Evolutionary conservation across 1,140 invertebrate species (phyloP).

Genomic region (Macrostomum lignano): DNA sequence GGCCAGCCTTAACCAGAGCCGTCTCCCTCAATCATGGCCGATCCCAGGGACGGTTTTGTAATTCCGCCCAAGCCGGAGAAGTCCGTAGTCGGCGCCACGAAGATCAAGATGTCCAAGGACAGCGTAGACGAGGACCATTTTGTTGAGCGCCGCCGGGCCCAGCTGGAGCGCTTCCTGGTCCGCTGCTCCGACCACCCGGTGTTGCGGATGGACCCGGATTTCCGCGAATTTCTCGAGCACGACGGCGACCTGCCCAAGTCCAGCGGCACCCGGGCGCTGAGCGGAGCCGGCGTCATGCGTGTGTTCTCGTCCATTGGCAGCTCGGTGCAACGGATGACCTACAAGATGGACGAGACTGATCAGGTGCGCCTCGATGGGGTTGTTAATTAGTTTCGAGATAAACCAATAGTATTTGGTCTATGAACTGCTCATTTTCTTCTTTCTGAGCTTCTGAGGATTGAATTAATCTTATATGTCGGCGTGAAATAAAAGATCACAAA

Average conservation of each 20-base stretch:
- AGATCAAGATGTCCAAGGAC: constrained; percentile 63
- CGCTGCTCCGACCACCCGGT: constrained; percentile 62
- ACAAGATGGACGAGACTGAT: constrained; percentile 95
- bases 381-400: constrained; percentile 5
- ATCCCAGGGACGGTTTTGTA: constrained; percentile 60
- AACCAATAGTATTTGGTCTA: constrained; percentile 5
- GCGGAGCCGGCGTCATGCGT: constrained; percentile 68
- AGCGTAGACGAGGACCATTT: constrained; percentile 39
- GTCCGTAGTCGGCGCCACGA: constrained; percentile 73
- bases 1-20: no score
- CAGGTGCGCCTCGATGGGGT: constrained; percentile 37
- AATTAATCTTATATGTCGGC: no score
- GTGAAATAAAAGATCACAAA: no score
- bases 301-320: constrained; percentile 85
- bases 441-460: no score
- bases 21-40: no score
- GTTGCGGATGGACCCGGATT: constrained; percentile 65
- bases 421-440: constrained; percentile 6
- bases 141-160: constrained; percentile 53
- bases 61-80: constrained; percentile 92
- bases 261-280: constrained; percentile 73
- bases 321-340: constrained; percentile 90
- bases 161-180: constrained; percentile 62
- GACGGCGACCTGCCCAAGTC: constrained; percentile 72
- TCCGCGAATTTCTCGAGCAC: constrained; percentile 77